Base-by-base conservation (phyloP, 2,797 vertebrate species). In the Eidolon dupreanum region DNA sequence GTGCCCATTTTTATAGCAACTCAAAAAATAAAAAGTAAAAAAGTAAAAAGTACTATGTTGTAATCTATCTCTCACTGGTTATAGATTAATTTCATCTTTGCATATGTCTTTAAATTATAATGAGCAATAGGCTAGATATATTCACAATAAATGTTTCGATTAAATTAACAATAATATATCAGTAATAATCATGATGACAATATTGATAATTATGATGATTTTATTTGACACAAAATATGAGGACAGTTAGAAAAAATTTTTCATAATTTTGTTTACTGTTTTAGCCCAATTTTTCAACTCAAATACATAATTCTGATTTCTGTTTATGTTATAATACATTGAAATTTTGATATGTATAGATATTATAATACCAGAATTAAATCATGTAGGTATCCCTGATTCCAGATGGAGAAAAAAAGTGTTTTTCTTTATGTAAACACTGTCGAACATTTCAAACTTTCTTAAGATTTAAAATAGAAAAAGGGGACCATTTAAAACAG, bases 1-100 rank as follows among this genome's bases (percentile, higher is more conserved):
- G n/a, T 74, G 88, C 28, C 41, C 70, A 53, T 43, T 95, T 90
- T 90, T 66, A 85, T 41, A 88, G 84, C 43, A 74, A 77, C 13
- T 75, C 12, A 71, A 59, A 71, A 57, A 59, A 90, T 92, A 82
- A 71, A 63, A 61, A 75, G 5, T 41, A 9, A 36, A 36, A 95
- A 86, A 75, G 5, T 41, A 9, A 36, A 36, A 95, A 87, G 31
- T 5, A 16, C 73, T 59, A 75, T 73, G 26, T 43, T 94, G 33
- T 63, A 59, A 90, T 41, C 59, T 65, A 43, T 73, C 82, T 92
- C 28, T 87, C 89, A 77, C 5, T 20, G 28, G 41, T 86, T 96
- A 31, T 59, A 46, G 46, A 82, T 78, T 75, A 78, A 75, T 66
- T 46, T 81, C 10, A 84, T 77, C 36, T 55, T 73, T 91, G 4